A percentile compares a stretch with the other conserved stretches of the same genome.
These are phyloP conservation scores for Pterophyllum scalare DNA, from an alignment of 2,113 vertebrate genomes.

Conservation along the genomic window DNA sequence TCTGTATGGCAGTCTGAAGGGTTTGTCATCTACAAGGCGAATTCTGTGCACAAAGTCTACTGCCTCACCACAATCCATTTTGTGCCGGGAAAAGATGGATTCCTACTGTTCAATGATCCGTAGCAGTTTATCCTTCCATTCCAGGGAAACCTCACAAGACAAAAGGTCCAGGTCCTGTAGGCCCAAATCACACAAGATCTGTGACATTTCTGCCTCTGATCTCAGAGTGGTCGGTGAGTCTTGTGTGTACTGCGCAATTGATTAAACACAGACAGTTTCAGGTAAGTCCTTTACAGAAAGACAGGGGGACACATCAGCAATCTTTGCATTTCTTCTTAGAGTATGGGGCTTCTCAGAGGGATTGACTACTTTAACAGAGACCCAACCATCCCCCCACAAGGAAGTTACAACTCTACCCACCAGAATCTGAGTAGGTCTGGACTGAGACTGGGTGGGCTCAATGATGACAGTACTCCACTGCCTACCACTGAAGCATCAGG, in stretches of 20 bases:
- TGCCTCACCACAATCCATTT: conserved; percentile 19
- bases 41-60: conserved; percentile 8
- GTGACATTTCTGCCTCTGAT: neutral
- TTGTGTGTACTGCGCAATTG: no score
- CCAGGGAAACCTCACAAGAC: neutral
- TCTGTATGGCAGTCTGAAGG: neutral
- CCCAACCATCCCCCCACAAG: no score
- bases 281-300: no score
- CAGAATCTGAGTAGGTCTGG: no score
- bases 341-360: no score
- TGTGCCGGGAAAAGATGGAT: conserved; percentile 1
- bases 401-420: no score
- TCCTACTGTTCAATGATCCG: neutral
- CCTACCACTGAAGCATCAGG: neutral
- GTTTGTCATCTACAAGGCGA: neutral
- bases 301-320: no score
- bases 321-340: no score
- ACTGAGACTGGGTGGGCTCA: no score
- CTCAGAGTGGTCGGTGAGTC: neutral
- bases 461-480: no score
- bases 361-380: no score
- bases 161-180: neutral
- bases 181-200: neutral
- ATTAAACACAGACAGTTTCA: no score
- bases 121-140: neutral